A percentile compares a stretch with the other conserved stretches of the same genome.
These are phyloP conservation scores for Tetraodon nigroviridis DNA, from an alignment of 2,113 vertebrate genomes.

Conservation along the genomic window DNA sequence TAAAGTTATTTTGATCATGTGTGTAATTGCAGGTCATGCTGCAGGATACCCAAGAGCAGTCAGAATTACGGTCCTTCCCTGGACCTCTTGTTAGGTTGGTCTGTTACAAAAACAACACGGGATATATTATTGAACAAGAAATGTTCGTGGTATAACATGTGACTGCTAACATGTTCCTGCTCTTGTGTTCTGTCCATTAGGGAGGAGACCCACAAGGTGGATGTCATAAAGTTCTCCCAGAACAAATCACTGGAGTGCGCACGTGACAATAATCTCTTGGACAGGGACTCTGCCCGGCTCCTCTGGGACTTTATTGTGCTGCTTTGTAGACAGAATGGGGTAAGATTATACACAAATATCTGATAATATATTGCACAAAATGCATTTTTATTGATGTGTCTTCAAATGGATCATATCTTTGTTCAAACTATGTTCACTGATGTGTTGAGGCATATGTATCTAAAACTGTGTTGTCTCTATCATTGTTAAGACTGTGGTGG, in stretches of 20 bases:
- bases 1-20: conserved; percentile 3
- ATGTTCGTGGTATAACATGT: neutral
- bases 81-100: conserved; percentile 92
- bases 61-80: conserved; percentile 86
- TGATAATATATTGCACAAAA: neutral
- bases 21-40: conserved; percentile 79
- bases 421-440: too few relatives aligned
- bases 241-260: conserved; percentile 86
- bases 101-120: neutral
- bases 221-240: conserved; percentile 97
- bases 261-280: conserved; percentile 82
- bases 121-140: neutral
- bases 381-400: too few relatives aligned
- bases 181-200: conserved; percentile 59
- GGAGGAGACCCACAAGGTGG: conserved; percentile 96
- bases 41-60: conserved; percentile 85
- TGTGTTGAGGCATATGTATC: neutral
- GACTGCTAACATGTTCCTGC: neutral
- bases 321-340: conserved; percentile 95
- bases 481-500: conserved; percentile 87
- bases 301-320: conserved; percentile 94
- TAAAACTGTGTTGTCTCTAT: neutral
- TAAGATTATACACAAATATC: conserved; percentile 47
- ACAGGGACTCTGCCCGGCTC: conserved; percentile 89
- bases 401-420: too few relatives aligned